Percentiles rank a stretch among this genome's conserved stretches.
These are phyloP conservation scores for Artibeus jamaicensis DNA, from an alignment of 2,797 vertebrate genomes.

Conservation along the genomic window DNA sequence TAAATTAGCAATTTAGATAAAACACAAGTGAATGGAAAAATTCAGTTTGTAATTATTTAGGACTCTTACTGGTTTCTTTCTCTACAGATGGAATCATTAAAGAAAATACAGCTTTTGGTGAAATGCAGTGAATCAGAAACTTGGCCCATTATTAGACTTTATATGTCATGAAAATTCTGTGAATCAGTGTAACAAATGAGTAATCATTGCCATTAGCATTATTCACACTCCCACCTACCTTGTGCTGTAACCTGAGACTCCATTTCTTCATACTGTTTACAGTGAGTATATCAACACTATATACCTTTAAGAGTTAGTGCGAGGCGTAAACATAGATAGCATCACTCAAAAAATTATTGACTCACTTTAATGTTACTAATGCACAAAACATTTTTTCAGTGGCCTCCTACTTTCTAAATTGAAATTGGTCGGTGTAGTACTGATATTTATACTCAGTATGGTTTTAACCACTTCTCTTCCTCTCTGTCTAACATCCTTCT, in stretches of 20 bases:
- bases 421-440: neutral
- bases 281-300: neutral
- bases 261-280: neutral
- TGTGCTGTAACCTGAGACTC: neutral
- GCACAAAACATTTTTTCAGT: neutral
- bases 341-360: neutral
- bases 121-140: neutral
- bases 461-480: neutral
- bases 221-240: neutral
- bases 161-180: neutral
- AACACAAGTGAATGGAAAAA: neutral
- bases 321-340: neutral
- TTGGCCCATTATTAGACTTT: neutral
- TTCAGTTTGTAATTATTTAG: neutral
- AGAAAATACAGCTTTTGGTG: neutral
- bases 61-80: neutral
- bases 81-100: neutral
- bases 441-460: neutral
- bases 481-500: neutral
- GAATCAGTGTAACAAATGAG: conserved; percentile 29
- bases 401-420: neutral
- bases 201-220: conserved; percentile 5
- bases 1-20: conserved; percentile 31
- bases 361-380: neutral
- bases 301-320: neutral